Evolutionary conservation across 2,797 vertebrate genomes (phyloP).

Genomic region (Eulemur albifrons): DNA sequence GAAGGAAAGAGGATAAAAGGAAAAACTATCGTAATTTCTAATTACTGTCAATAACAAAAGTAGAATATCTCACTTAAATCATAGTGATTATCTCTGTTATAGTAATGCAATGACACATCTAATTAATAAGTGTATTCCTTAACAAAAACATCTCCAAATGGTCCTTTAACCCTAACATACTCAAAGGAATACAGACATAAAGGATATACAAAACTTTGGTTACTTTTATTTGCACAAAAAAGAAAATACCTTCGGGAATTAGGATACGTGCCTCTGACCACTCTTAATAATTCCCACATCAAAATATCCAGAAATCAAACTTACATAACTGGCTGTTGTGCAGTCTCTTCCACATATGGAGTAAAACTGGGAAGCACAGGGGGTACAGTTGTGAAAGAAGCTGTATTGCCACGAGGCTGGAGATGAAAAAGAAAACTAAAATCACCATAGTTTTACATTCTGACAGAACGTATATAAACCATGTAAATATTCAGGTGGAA

Average conservation of each 20-base stretch:
- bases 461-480: not conserved
- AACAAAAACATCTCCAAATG: not conserved
- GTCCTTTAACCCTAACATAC: not conserved
- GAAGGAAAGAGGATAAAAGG: not conserved
- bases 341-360: slow-evolving; percentile 94
- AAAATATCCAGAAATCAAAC: slow-evolving; percentile 73
- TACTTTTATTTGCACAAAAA: not conserved
- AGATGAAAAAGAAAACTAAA: slow-evolving; percentile 20
- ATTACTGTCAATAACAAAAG: slow-evolving; percentile 24
- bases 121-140: not conserved
- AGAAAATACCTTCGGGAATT: not conserved
- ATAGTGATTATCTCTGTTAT: not conserved
- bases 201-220: not conserved
- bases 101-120: not conserved
- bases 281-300: not conserved
- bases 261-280: not conserved
- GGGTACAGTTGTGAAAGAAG: not conserved
- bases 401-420: slow-evolving; percentile 50
- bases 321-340: slow-evolving; percentile 92
- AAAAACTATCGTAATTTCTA: not conserved
- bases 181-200: not conserved
- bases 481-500: slow-evolving; percentile 8
- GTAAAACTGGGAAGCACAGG: slow-evolving; percentile 86
- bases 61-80: not conserved
- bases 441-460: slow-evolving; percentile 36